Conservation (phyloP, 2,888 invertebrate genomes). For the Aquatica leii region DNA sequence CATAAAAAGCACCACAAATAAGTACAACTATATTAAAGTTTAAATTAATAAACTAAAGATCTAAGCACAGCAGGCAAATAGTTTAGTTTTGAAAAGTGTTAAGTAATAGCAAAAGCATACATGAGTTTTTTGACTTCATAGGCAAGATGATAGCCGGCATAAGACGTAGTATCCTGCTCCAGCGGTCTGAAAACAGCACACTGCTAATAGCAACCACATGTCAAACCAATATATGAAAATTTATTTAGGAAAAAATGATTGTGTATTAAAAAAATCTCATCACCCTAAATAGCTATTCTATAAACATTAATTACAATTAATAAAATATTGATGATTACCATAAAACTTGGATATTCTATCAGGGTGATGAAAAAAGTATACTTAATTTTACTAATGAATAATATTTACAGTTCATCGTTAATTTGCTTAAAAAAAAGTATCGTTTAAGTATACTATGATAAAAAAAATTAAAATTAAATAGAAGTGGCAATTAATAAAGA, state of each 20-base stretch:
- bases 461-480: constrained; percentile 13
- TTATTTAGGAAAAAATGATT: constrained; percentile 17
- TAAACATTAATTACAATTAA: too few species aligned
- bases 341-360: too few species aligned
- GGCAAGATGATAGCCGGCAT: constrained; percentile 98
- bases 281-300: constrained; percentile 27
- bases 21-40: not conserved
- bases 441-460: constrained; percentile 23
- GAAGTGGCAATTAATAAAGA: not conserved
- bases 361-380: too few species aligned
- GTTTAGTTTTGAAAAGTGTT: constrained; percentile 52
- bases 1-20: constrained; percentile 23
- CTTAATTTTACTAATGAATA: too few species aligned
- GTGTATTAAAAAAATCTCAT: constrained; percentile 28
- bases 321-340: too few species aligned
- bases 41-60: constrained; percentile 4
- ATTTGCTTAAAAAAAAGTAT: not conserved
- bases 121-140: constrained; percentile 99
- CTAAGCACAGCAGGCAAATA: constrained; percentile 46
- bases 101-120: constrained; percentile 78
- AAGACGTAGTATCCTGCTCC: constrained; percentile 90
- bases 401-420: too few species aligned
- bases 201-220: constrained; percentile 60
- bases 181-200: constrained; percentile 86
- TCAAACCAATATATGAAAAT: constrained; percentile 43